Conservation (phyloP, 1,140 invertebrate species). For the Ladona fulva region DNA sequence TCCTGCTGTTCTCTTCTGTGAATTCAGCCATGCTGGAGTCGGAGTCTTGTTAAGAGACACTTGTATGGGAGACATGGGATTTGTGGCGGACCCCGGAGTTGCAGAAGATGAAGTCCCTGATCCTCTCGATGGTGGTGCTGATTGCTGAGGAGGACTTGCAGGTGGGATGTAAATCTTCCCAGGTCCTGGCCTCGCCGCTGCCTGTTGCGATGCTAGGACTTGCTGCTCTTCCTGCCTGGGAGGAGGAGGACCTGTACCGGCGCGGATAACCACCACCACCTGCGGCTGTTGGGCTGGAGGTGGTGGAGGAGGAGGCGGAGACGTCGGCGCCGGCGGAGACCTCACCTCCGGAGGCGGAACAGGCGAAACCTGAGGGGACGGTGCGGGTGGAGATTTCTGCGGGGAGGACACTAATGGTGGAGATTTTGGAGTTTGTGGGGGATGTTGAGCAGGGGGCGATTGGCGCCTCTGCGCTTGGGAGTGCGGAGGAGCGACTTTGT, state of each 20-base stretch:
- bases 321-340: not conserved
- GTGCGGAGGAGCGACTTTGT: slow-evolving; percentile 19
- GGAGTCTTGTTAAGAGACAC: slow-evolving; percentile 12
- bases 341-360: slow-evolving; percentile 15
- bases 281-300: slow-evolving; percentile 16
- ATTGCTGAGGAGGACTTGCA: slow-evolving; percentile 13
- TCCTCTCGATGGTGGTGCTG: not conserved
- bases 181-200: slow-evolving; percentile 18
- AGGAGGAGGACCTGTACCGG: not conserved
- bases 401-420: slow-evolving; percentile 39
- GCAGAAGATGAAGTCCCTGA: not conserved
- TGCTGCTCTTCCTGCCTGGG: not conserved
- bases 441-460: slow-evolving; percentile 26
- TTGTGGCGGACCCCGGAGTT: not conserved
- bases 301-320: not conserved
- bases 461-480: slow-evolving; percentile 27
- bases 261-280: slow-evolving; percentile 2
- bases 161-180: slow-evolving; percentile 26
- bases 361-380: slow-evolving; percentile 20
- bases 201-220: too few species aligned
- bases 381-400: slow-evolving; percentile 22
- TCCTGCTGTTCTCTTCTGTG: not conserved
- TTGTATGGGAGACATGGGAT: slow-evolving; percentile 13
- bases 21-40: slow-evolving; percentile 10
- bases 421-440: slow-evolving; percentile 30